These are phyloP conservation scores for Eristalis arbustorum DNA, from an alignment of 2,888 invertebrate species.

Conservation along the genomic window DNA sequence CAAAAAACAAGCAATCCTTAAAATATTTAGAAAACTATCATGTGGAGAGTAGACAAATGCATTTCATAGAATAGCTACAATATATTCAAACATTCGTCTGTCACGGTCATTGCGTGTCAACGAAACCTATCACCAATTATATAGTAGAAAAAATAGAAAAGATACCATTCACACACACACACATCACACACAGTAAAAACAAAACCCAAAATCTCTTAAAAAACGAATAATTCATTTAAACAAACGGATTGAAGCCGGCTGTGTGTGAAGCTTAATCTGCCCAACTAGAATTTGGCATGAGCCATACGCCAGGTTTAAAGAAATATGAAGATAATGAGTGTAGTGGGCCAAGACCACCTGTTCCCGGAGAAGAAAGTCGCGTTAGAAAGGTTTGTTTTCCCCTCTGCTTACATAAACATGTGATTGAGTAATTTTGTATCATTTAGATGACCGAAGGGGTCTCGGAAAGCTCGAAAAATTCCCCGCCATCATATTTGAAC, in stretches of 20 bases:
- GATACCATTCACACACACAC: neutral
- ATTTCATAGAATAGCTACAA: conserved; percentile 51
- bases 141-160: neutral
- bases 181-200: neutral
- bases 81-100: conserved; percentile 28
- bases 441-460: conserved; percentile 80
- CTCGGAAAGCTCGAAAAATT: conserved; percentile 79
- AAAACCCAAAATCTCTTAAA: neutral
- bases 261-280: conserved; percentile 46
- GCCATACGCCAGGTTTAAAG: conserved; percentile 78
- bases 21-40: conserved; percentile 3
- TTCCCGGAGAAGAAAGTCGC: conserved; percentile 86
- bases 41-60: conserved; percentile 39
- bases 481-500: conserved; percentile 88
- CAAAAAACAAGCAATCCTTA: conserved; percentile 34
- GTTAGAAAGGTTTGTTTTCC: conserved; percentile 77
- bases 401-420: neutral
- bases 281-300: conserved; percentile 77
- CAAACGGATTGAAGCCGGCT: conserved; percentile 36
- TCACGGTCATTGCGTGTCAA: neutral
- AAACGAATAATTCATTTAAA: neutral
- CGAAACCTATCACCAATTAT: neutral
- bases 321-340: conserved; percentile 81
- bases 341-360: conserved; percentile 88
- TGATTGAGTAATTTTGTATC: neutral